Evolutionary conservation across 2,888 invertebrate species (phyloP), one percentile per base, ranked within the genome.

Genomic region (Diabrotica balteata): DNA sequence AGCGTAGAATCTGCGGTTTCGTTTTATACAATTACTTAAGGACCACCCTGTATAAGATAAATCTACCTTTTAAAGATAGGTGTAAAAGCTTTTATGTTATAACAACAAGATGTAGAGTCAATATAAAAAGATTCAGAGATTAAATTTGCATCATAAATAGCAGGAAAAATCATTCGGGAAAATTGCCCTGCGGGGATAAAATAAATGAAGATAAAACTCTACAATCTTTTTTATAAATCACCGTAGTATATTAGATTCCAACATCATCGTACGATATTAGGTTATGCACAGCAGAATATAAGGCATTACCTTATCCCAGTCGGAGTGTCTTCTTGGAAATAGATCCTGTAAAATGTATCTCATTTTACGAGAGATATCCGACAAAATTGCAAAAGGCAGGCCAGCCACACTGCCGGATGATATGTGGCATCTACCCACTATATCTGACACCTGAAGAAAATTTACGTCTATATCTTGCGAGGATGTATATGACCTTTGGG

Each of bases 371-470:
- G 68, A 58, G 66, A 68, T 71, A 61, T 61, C 53, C 67, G 61
- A 61, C 64, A 63, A 69, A 71, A 71, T 71, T 71, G 71, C 69
- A 69, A 51, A 17, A 53, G 71, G 69, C 71, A 69, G 71, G 61
- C 64, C 64, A 53, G 52, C 51, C 32, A 50, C 55, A 49, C 65
- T 54, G 69, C 49, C 47, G 54, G 66, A 69, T 70, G 72, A 68
- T 70, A 67, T 69, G 70, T 69, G 66, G 70, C 70, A 53, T 70
- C 63, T 61, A 61, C 53, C 61, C 57, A 67, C 70, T 70, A 70
- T 67, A 65, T 70, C 69, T 73, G 73, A 73, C 73, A 68, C 69
- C 73, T 72, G 70, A 71, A 71, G 73, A 70, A 70, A 73, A 73
- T 73, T 73, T 73, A 73, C 71, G 68, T 69, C 68, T 71, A 65